A percentile compares a stretch with the other conserved stretches of the same genome.
Evolutionary conservation across 2,888 invertebrate species (phyloP).

Genomic region (Zonitis immaculata): DNA sequence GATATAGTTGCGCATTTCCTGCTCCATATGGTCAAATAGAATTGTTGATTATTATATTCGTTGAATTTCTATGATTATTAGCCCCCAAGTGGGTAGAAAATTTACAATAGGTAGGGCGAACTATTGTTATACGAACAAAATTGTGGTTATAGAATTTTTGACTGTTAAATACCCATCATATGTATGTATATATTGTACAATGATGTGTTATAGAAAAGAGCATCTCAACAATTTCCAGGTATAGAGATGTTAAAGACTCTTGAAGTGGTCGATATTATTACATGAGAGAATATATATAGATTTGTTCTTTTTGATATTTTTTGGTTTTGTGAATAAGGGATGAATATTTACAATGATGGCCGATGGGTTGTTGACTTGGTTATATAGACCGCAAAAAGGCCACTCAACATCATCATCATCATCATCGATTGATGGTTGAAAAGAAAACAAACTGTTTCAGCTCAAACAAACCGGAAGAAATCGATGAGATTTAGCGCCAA

Average conservation of each 20-base stretch:
- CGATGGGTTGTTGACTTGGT: neutral
- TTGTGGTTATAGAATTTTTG: conserved; percentile 6
- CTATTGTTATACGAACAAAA: neutral
- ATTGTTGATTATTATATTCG: neutral
- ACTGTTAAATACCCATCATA: conserved; percentile 8
- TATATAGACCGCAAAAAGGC: neutral
- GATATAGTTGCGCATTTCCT: neutral
- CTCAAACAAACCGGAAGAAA: neutral
- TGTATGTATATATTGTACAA: no score
- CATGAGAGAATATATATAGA: no score
- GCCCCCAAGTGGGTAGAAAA: neutral
- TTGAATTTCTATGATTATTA: neutral
- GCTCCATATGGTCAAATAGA: neutral
- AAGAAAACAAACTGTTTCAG: neutral
- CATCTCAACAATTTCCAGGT: neutral
- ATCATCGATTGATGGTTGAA: no score
- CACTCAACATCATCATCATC: no score
- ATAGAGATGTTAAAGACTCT: neutral
- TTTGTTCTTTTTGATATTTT: no score
- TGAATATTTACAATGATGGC: neutral
- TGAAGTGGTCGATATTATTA: neutral
- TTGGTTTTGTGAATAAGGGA: no score
- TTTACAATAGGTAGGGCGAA: no score
- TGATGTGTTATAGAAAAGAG: neutral
- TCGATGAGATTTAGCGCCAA: neutral